Evolutionary conservation across 2,113 vertebrate species (phyloP).

Genomic region (Cottus gobio): DNA sequence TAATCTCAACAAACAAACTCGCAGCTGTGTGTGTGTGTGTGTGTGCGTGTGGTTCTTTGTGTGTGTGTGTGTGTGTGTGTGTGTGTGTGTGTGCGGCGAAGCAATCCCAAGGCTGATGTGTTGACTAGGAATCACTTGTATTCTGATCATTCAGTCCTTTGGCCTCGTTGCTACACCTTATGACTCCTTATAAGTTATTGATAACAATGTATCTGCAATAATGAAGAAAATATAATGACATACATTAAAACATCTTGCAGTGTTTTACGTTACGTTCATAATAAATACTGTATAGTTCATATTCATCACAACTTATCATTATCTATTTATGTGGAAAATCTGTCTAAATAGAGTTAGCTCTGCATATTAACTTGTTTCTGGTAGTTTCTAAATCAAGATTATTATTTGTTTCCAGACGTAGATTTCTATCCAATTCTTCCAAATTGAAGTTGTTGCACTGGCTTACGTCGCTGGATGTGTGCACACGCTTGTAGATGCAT

Average conservation of each 20-base stretch:
- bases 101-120: conserved; percentile 14
- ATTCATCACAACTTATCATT: background rate
- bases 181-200: background rate
- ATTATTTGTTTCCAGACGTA: background rate
- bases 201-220: background rate
- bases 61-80: background rate
- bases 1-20: conserved; percentile 19
- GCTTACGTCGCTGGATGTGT: background rate
- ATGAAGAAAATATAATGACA: background rate
- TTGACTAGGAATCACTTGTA: conserved; percentile 13
- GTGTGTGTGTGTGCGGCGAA: background rate
- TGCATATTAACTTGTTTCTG: background rate
- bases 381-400: background rate
- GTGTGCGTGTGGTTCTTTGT: conserved; percentile 11
- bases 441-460: background rate
- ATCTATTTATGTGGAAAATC: background rate
- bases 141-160: conserved; percentile 11
- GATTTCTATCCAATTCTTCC: background rate
- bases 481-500: conserved; percentile 4
- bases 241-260: background rate
- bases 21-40: conserved; percentile 2
- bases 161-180: background rate
- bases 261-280: background rate
- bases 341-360: background rate
- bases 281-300: background rate